Evolutionary conservation across 2,888 invertebrate species (phyloP), one percentile per base, ranked within the genome.

Genomic region (Eupithecia centaureata): DNA sequence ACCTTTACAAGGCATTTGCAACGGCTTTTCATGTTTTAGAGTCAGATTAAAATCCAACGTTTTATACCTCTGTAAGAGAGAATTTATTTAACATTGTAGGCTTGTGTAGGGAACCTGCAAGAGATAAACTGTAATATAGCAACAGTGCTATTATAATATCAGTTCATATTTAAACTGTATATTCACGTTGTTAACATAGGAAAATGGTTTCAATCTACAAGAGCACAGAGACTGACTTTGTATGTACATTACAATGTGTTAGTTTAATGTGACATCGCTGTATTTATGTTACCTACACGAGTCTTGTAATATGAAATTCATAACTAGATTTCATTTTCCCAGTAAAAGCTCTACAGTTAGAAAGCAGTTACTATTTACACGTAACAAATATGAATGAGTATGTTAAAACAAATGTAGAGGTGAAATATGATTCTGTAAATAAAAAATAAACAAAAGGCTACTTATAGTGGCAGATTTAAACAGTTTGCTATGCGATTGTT

Each of bases 1-100:
- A 75, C 75, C 76, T 72, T 82, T 85, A 84, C 82, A 78, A 78
- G 81, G 81, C 84, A 83, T 85, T 84, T 83, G 22, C 47, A 86
- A 86, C 79, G 81, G 84, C 85, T 87, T 87, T 84, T 82, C 87
- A 88, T 88, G 88, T 86, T 52, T 52, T 27, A 76, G 10, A 47
- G 47, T 22, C 47, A 47, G 47, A 47, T 47, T 47, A 47, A 22
- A 47, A 47, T 47, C 22, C 47, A 22, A 22, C 47, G 18, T 12
- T 47, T 10, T 47, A 22, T 47, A 47, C 47, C 22, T 47, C 47
- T 42, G n/a, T 2, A 8, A 8, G 13, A 18, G 47, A 10, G 22
- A 22, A 47, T 47, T 47, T 47, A 10, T 47, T 5, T 38, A 22
- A 22, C 18, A 47, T 10, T 22, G 12, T 22, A 22, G 47, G 47